Base-by-base conservation (phyloP, 1,140 invertebrate genomes). In the Heliothis virescens region DNA sequence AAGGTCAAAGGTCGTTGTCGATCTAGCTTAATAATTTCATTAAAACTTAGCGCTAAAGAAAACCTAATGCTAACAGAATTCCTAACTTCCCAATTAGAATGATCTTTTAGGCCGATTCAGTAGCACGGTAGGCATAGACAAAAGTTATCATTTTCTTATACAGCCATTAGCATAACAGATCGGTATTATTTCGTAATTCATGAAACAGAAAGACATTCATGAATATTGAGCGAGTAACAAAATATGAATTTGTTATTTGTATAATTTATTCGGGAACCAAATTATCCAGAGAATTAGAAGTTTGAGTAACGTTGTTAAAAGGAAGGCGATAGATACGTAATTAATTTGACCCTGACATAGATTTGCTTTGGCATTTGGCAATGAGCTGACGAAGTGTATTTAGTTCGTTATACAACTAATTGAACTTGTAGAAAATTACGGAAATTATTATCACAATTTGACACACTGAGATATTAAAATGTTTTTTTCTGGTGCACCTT, bases 131-230 rank as follows among this genome's bases (percentile, higher is more conserved):
- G 34, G 34, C 13, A 7, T 47, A 41, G 62, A 15, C 15, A 47
- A 15, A 34, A 78, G 34, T 16, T 26, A 69, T 48, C 50, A 69
- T 74, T 57, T 69, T 73, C 71, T 57, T 75, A 47, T 73, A 74
- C 48, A 9, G n/a, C 15, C 29, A 53, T 73, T 74, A 79, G 26
- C 69, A 79, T 74, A 79, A 57, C 71, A 79, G 59, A 79, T 74
- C 65, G 69, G 29, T 48, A 63, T 73, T 59, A 18, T 53, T 79
- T 74, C 41, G 69, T 47, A 57, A 74, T 79, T 79, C 29, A 71
- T 69, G 63, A 78, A 79, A 59, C 18, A 67, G 18, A 50, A 63
- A 77, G 41, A 53, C 29, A 53, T 62, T 76, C 60, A 77, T 77
- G 60, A 50, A 77, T 69, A 67, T 69, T 78, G 62, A 63, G 13